Evolutionary conservation across 1,140 invertebrate genomes (phyloP).

Genomic region (Melanaphis sacchari): DNA sequence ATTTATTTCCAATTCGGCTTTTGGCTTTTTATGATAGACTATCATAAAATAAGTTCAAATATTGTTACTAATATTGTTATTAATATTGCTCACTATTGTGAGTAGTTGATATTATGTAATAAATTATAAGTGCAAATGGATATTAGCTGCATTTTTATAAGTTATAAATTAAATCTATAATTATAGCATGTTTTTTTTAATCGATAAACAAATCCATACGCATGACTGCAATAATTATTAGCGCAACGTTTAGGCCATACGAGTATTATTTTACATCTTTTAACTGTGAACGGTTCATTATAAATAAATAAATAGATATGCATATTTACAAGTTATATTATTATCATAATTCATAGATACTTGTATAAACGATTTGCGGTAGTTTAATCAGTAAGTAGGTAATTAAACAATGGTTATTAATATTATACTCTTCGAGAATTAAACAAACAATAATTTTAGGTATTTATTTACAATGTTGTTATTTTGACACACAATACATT

Average conservation of each 20-base stretch:
- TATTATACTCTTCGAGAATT: neutral
- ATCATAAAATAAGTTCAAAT: neutral
- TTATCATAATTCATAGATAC: neutral
- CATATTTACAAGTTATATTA: neutral
- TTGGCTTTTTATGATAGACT: constrained; percentile 17
- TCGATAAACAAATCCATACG: neutral
- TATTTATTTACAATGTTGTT: neutral
- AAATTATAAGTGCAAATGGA: neutral
- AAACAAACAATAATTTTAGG: neutral
- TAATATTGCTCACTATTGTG: neutral
- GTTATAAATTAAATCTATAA: neutral
- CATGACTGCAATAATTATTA: neutral
- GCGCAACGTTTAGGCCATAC: neutral
- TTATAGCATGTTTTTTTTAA: neutral
- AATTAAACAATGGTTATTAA: constrained; percentile 33
- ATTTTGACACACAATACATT: neutral
- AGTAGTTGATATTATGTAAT: neutral
- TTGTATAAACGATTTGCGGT: neutral
- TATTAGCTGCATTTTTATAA: neutral
- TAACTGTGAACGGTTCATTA: neutral
- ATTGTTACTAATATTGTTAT: neutral
- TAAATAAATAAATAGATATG: neutral
- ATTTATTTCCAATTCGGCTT: constrained; percentile 55
- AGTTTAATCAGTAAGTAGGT: neutral
- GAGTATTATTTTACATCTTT: neutral